Conservation (phyloP, 2,113 vertebrate genomes). For the Alouatta palliata region DNA sequence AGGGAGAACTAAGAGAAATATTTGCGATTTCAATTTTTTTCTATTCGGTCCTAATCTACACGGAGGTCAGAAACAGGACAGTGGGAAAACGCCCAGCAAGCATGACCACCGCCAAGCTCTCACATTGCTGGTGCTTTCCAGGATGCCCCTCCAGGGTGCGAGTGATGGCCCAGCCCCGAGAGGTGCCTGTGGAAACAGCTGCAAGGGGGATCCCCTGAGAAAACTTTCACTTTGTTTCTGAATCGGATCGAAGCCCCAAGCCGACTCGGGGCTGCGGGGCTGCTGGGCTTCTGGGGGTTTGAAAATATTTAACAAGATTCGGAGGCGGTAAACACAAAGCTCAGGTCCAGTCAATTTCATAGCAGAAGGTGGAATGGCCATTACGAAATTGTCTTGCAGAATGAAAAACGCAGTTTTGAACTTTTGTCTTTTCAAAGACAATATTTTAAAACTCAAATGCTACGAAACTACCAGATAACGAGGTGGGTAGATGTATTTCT, state of each 20-base stretch:
- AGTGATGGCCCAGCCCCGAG: too few species aligned
- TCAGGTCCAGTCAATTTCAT: too few species aligned
- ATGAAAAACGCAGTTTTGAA: neutral
- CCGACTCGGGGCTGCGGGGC: too few species aligned
- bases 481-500: neutral
- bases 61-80: neutral
- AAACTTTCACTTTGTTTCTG: neutral
- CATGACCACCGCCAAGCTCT: rapidly evolving
- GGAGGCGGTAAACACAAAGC: neutral
- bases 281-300: too few species aligned
- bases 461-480: neutral
- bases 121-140: neutral
- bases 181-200: too few species aligned
- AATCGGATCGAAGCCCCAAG: neutral
- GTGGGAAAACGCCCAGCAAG: too few species aligned
- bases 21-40: neutral
- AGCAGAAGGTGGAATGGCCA: neutral
- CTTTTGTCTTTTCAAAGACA: neutral
- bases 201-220: neutral
- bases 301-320: neutral
- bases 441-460: neutral
- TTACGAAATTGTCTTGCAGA: neutral
- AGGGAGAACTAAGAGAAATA: neutral
- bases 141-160: too few species aligned
- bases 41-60: neutral